Percentiles rank a stretch among this genome's conserved stretches.
Conservation (phyloP, 2,113 vertebrate genomes). For the Camelus dromedarius region DNA sequence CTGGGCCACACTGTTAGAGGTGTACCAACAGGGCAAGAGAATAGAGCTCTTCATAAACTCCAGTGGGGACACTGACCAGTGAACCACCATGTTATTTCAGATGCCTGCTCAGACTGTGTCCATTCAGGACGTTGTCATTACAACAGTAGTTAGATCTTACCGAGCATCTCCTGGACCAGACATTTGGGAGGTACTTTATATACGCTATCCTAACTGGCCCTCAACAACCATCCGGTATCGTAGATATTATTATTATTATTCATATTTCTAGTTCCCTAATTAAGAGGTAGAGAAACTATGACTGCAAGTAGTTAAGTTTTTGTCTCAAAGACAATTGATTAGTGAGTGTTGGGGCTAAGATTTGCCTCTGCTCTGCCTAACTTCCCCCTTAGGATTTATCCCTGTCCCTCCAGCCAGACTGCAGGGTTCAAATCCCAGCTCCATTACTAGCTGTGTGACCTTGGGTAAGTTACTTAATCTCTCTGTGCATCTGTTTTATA, state of each 20-base stretch:
- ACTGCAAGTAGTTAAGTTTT: not conserved
- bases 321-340: not conserved
- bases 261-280: no score
- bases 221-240: not conserved
- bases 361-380: not conserved
- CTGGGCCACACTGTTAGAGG: not conserved
- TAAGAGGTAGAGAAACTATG: not conserved
- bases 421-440: not conserved
- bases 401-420: not conserved
- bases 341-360: not conserved
- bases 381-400: not conserved
- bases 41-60: not conserved
- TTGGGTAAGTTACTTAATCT: not conserved
- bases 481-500: not conserved
- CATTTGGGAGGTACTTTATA: no score
- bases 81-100: no score
- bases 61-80: not conserved
- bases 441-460: not conserved
- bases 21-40: not conserved
- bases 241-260: not conserved
- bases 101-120: no score
- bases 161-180: not conserved
- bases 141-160: not conserved
- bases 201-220: not conserved
- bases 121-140: not conserved